A percentile compares a stretch with the other conserved stretches of the same genome.
Conservation (phyloP, 2,888 invertebrate genomes). For the Galerucella nymphaeae region DNA sequence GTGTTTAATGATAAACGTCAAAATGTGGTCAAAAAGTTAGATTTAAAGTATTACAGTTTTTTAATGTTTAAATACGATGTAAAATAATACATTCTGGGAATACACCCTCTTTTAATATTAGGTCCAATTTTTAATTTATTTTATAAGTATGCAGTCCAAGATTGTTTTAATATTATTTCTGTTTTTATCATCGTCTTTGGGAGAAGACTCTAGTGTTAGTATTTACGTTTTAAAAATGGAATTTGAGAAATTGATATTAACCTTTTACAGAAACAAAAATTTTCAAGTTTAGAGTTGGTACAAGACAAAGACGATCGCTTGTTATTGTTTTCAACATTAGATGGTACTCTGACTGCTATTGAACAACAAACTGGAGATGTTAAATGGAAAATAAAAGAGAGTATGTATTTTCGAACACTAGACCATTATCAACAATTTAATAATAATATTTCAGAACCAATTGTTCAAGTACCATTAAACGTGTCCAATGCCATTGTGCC, state of each 20-base stretch:
- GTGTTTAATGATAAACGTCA: slow-evolving; percentile 8
- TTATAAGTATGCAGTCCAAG: background rate
- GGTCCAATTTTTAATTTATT: background rate
- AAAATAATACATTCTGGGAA: background rate
- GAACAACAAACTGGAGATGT: slow-evolving; percentile 86
- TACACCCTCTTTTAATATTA: slow-evolving; percentile 6
- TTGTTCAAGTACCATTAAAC: slow-evolving; percentile 83
- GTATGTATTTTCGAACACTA: slow-evolving; percentile 65
- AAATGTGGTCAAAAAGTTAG: background rate
- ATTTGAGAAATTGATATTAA: background rate
- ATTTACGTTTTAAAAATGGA: background rate
- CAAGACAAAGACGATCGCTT: slow-evolving; percentile 75
- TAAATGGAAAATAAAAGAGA: slow-evolving; percentile 92
- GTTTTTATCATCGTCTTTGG: background rate
- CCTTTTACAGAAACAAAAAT: slow-evolving; percentile 37
- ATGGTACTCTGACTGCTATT: slow-evolving; percentile 92
- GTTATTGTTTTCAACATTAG: slow-evolving; percentile 90
- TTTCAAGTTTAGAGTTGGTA: slow-evolving; percentile 68
- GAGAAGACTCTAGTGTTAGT: background rate
- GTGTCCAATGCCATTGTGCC: slow-evolving; percentile 70
- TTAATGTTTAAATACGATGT: background rate
- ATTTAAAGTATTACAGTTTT: background rate
- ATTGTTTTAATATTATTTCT: slow-evolving; percentile 1
- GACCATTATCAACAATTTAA: background rate
- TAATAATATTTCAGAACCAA: slow-evolving; percentile 78